These are phyloP conservation scores for Agrotis ipsilon DNA, from an alignment of 2,888 invertebrate genomes.

Conservation along the genomic window DNA sequence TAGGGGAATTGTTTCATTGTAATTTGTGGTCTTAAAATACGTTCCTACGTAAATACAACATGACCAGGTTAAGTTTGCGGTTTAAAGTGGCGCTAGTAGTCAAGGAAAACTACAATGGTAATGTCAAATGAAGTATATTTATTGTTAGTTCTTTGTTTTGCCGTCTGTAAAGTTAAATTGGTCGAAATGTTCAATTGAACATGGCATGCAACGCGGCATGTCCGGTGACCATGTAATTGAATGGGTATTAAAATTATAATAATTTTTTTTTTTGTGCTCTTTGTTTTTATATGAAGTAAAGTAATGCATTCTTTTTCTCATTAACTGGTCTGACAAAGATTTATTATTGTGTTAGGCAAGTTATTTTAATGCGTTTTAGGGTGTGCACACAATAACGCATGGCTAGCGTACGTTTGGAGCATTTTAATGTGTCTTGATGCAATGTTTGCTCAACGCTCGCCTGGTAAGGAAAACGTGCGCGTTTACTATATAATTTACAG, in stretches of 20 bases:
- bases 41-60: conserved; percentile 13
- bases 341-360: conserved; percentile 18
- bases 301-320: conserved; percentile 27
- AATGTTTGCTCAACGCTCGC: conserved; percentile 14
- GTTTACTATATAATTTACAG: conserved; percentile 2
- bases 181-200: conserved; percentile 18
- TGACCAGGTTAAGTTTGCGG: conserved; percentile 6
- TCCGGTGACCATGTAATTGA: conserved; percentile 55
- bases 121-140: conserved; percentile 5
- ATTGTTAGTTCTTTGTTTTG: background rate
- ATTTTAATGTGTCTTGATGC: conserved; percentile 42
- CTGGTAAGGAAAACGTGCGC: conserved; percentile 22
- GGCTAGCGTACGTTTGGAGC: conserved; percentile 30
- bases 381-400: conserved; percentile 27
- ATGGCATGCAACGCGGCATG: conserved; percentile 24
- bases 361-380: conserved; percentile 21
- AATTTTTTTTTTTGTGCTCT: conserved; percentile 30
- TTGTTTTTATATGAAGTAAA: conserved; percentile 28
- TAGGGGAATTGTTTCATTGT: conserved; percentile 10
- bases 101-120: background rate
- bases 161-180: conserved; percentile 4
- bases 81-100: conserved; percentile 15
- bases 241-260: conserved; percentile 42
- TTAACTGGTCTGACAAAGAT: conserved; percentile 26
- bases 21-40: conserved; percentile 4